Conservation (phyloP, 2,888 invertebrate genomes). For the Microdon myrmicae region DNA sequence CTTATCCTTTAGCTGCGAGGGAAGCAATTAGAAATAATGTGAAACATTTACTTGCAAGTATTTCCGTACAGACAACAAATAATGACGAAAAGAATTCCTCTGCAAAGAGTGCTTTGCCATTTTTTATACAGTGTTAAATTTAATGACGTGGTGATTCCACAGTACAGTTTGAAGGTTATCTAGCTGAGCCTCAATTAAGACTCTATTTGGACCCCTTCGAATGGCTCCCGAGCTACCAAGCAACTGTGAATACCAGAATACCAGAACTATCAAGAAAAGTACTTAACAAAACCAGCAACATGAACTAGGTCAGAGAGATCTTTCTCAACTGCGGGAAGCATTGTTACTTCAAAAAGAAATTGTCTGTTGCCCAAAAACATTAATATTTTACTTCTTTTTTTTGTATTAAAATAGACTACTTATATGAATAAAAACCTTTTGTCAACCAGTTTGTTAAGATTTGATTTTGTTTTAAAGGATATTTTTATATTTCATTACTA, state of each 20-base stretch:
- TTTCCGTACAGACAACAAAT: slow-evolving; percentile 1
- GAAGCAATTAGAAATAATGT: slow-evolving; percentile 3
- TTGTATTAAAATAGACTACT: slow-evolving; percentile 4
- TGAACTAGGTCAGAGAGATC: slow-evolving; percentile 1
- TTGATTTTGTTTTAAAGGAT: no score
- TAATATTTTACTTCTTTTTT: background rate
- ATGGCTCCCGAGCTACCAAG: slow-evolving; percentile 6
- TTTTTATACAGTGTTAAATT: no score
- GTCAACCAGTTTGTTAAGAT: no score
- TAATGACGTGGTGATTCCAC: background rate
- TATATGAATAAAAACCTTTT: no score
- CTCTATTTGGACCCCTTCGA: slow-evolving; percentile 4
- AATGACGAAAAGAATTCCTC: no score
- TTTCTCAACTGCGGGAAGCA: slow-evolving; percentile 2
- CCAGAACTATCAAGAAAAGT: slow-evolving; percentile 3
- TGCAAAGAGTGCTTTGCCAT: no score
- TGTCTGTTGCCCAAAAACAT: background rate
- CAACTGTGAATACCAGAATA: background rate
- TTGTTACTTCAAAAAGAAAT: slow-evolving; percentile 1
- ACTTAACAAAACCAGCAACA: slow-evolving; percentile 5
- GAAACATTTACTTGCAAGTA: slow-evolving; percentile 4
- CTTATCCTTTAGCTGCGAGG: no score
- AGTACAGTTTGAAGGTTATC: slow-evolving; percentile 2
- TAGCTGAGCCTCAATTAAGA: slow-evolving; percentile 5
- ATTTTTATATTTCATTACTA: no score